Evolutionary conservation across 1,140 invertebrate genomes (phyloP).

Genomic region (Latrodectus geometricus): DNA sequence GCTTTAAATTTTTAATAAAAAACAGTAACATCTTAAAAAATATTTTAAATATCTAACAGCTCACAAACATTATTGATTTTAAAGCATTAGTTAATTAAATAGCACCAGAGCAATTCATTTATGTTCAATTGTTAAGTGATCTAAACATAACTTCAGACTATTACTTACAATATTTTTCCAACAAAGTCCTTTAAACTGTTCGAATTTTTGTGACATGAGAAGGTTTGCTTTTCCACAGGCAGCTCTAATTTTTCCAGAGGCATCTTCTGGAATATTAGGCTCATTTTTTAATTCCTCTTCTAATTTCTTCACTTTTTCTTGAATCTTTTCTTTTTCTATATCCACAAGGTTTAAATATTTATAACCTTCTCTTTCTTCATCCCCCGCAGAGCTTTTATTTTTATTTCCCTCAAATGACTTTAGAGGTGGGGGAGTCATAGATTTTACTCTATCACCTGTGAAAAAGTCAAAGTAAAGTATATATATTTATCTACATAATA

Average conservation of each 20-base stretch:
- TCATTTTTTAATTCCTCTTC: conserved; percentile 76
- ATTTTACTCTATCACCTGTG: conserved; percentile 51
- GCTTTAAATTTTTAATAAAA: too few species aligned
- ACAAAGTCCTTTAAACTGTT: conserved; percentile 91
- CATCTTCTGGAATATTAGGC: conserved; percentile 78
- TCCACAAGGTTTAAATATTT: conserved; percentile 81
- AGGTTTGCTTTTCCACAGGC: conserved; percentile 91
- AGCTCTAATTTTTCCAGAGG: conserved; percentile 83
- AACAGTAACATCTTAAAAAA: too few species aligned
- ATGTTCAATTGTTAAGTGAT: not conserved
- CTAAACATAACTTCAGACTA: conserved; percentile 14
- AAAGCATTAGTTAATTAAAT: too few species aligned
- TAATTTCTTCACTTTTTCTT: conserved; percentile 76
- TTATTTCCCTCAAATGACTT: not conserved
- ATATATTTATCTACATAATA: too few species aligned
- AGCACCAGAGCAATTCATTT: too few species aligned
- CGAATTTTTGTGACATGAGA: conserved; percentile 90
- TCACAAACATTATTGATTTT: too few species aligned
- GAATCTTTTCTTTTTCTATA: conserved; percentile 78
- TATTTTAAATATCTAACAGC: too few species aligned
- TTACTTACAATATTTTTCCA: conserved; percentile 82
- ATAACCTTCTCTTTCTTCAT: conserved; percentile 76
- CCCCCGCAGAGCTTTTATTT: not conserved
- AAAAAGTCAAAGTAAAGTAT: too few species aligned
- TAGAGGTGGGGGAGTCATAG: conserved; percentile 41